Percentiles rank a stretch among this genome's conserved stretches.
These are phyloP conservation scores for Drosophila sechellia DNA, from an alignment of 1,140 invertebrate species.

Conservation along the genomic window DNA sequence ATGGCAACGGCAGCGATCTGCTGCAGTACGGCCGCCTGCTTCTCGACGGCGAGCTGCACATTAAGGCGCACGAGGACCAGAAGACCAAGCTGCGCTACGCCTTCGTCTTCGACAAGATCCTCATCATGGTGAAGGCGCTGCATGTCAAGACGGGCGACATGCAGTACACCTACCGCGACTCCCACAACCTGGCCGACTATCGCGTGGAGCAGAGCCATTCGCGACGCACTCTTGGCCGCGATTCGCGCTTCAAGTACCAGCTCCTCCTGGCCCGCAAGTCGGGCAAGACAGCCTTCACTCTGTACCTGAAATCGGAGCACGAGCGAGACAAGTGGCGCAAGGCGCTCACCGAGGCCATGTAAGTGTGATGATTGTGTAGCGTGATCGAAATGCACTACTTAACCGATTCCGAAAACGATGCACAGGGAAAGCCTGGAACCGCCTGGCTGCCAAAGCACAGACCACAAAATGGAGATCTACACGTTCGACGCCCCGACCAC, in stretches of 20 bases:
- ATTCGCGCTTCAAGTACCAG: conserved; percentile 91
- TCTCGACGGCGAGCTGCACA: conserved; percentile 96
- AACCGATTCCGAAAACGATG: background rate
- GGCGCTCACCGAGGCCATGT: conserved; percentile 96
- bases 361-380: conserved; percentile 83
- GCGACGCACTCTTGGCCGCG: conserved; percentile 87
- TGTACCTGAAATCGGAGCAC: conserved; percentile 95
- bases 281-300: conserved; percentile 93
- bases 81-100: conserved; percentile 94
- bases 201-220: conserved; percentile 92
- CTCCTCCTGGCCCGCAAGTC: conserved; percentile 94
- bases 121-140: conserved; percentile 96
- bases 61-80: conserved; percentile 95
- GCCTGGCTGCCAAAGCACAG: conserved; percentile 89
- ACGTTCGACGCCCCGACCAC: conserved; percentile 93
- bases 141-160: conserved; percentile 91
- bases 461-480: conserved; percentile 94
- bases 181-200: conserved; percentile 93
- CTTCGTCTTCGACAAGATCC: conserved; percentile 98
- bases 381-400: background rate
- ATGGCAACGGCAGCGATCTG: conserved; percentile 91
- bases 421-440: conserved; percentile 95
- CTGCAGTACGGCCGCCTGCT: conserved; percentile 95
- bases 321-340: conserved; percentile 96
- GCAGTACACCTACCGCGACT: conserved; percentile 96